Base-by-base conservation (phyloP, 2,113 vertebrate species). In the Edolisoma coerulescens region DNA sequence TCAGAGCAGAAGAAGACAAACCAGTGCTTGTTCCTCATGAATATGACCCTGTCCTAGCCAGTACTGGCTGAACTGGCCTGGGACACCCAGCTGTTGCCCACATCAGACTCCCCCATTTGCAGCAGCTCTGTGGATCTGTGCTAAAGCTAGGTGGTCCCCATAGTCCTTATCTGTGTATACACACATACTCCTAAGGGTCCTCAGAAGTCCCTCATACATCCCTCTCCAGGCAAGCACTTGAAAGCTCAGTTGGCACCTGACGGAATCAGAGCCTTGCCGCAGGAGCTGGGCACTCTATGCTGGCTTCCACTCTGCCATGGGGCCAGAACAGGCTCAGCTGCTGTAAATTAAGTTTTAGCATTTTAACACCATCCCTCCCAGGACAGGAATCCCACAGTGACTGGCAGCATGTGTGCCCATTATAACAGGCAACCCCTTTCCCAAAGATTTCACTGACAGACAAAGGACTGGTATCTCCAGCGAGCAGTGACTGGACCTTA, bases 1-100 rank as follows among this genome's bases (percentile, higher is more conserved):
- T 53, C 83, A 89, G 60, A 94, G 86, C 56, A 89, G 65, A 83
- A 12, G 21, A 60, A 92, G 47, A 97, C 93, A 96, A 89, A 82
- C 39, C 0, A 0, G 45, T 4, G 11, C 49, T 92, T 92, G 94
- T 92, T 94, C 32, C 52, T 37, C 28, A 39, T 86, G 83, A 93
- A 90, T 95, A 45, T 60, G 56, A 68, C 76, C 81, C 77, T 94
- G 88, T 94, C 84, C 64, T 52, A 33, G 75, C 28, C 67, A 50
- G 41, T 8, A 24, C 67, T 59, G 84, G 39, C 68, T 76, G 78
- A 90, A 59, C 81, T n/a, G 61, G 82, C 49, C 81, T 67, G 83
- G 56, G 60, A 92, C 75, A 81, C 33, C 56, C 71, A 95, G 85
- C 85, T 94, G 87, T 39, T 92, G 47, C 73, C 75, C 71, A 64